These are phyloP conservation scores for Lophochroa leadbeateri DNA, from an alignment of 2,113 vertebrate species.

Conservation along the genomic window DNA sequence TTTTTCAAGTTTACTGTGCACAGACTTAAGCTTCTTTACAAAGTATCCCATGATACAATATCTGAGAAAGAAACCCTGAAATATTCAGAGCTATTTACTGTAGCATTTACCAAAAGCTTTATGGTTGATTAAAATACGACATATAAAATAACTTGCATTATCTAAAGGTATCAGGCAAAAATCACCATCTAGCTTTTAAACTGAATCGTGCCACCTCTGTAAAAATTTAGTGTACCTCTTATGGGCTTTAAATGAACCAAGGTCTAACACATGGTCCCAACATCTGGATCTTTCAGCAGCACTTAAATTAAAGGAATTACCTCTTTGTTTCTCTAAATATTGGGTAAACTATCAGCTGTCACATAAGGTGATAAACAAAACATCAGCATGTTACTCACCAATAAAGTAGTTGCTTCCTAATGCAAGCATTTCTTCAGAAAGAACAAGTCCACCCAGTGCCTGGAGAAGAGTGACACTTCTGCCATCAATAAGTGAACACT, in stretches of 20 bases:
- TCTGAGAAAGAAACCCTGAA: not conserved
- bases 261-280: not conserved
- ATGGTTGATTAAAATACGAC: not conserved
- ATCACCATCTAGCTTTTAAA: not conserved
- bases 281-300: not conserved
- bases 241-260: not conserved
- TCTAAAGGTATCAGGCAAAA: not conserved
- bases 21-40: not conserved
- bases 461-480: slow-evolving; percentile 86
- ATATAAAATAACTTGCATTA: not conserved
- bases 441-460: slow-evolving; percentile 85
- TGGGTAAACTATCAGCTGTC: not conserved
- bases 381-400: slow-evolving; percentile 76
- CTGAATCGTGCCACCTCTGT: not conserved
- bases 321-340: not conserved
- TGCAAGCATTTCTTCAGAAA: slow-evolving; percentile 85
- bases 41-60: not conserved
- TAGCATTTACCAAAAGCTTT: not conserved
- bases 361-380: not conserved
- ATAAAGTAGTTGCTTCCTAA: slow-evolving; percentile 95
- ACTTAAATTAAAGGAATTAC: not conserved
- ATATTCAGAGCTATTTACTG: not conserved
- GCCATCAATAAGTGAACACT: slow-evolving; percentile 88
- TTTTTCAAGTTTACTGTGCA: not conserved
- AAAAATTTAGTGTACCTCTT: not conserved